Percentiles rank a stretch among this genome's conserved stretches.
Evolutionary conservation across 2,113 vertebrate species (phyloP).

Genomic region (Anarhynchus alexandrinus): DNA sequence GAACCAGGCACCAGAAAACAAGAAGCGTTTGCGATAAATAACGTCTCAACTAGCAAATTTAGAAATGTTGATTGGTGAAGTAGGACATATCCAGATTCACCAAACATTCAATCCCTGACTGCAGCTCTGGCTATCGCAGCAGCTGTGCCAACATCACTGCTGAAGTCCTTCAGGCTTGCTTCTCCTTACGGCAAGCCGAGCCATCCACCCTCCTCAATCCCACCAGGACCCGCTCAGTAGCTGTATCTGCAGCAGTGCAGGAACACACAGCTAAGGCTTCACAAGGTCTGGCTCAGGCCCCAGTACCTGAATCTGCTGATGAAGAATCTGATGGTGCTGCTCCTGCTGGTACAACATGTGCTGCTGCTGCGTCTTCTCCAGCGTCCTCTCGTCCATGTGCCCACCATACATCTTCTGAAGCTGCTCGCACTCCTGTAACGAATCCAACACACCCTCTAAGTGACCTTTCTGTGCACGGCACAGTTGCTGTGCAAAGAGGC

Average conservation of each 20-base stretch:
- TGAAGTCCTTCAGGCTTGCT: neutral
- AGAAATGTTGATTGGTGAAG: neutral
- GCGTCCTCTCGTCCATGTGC: conserved; percentile 87
- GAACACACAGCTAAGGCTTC: neutral
- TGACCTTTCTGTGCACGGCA: neutral
- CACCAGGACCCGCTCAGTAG: neutral
- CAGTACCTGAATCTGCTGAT: conserved; percentile 92
- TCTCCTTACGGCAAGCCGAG: neutral
- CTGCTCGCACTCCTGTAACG: conserved; percentile 92
- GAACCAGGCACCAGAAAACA: conserved; percentile 23
- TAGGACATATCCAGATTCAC: neutral
- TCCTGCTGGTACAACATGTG: conserved; percentile 98
- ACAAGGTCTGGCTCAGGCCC: neutral
- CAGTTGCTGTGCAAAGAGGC: neutral
- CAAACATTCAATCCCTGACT: neutral
- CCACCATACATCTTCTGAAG: conserved; percentile 96
- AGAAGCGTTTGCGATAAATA: neutral
- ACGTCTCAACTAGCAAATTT: neutral
- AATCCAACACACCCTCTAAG: neutral
- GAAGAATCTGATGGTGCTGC: conserved; percentile 87
- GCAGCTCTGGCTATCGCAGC: neutral
- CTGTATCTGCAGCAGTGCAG: neutral
- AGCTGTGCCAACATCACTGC: neutral
- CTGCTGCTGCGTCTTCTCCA: conserved; percentile 98
- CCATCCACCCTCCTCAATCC: neutral